phyloP scores from a whole-genome alignment of 2,113 vertebrate species.

The Tyrannus savana region DNA sequence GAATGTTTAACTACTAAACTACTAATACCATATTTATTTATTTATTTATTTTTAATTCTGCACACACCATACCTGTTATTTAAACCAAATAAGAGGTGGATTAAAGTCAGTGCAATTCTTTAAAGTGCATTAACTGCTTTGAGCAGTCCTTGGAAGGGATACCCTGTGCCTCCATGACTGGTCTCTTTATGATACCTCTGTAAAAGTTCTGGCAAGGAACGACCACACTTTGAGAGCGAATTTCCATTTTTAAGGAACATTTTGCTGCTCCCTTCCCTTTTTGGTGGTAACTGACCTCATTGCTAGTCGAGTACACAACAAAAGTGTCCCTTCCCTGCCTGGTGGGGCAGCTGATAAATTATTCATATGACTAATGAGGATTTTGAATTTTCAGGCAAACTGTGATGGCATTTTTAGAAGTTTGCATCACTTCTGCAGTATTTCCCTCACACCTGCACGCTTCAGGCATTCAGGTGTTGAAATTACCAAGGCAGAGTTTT shows the following conservation, averaged over 20 bases:
- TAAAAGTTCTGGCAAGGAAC: slow-evolving; percentile 32
- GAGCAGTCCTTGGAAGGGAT: slow-evolving; percentile 21
- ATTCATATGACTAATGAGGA: slow-evolving; percentile 63
- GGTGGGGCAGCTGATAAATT: slow-evolving; percentile 67
- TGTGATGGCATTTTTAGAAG: slow-evolving; percentile 50
- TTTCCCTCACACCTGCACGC: slow-evolving; percentile 73
- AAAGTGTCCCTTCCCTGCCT: slow-evolving; percentile 52
- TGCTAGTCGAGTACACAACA: slow-evolving; percentile 41
- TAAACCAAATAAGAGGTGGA: slow-evolving; percentile 32
- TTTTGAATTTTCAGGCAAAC: slow-evolving; percentile 62
- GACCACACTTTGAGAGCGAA: not conserved
- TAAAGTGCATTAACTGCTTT: slow-evolving; percentile 39
- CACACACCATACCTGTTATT: not conserved
- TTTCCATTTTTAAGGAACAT: slow-evolving; percentile 5
- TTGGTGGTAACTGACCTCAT: not conserved
- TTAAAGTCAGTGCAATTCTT: slow-evolving; percentile 15
- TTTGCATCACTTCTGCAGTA: slow-evolving; percentile 26
- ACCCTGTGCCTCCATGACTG: not conserved
- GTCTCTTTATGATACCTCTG: slow-evolving; percentile 38
- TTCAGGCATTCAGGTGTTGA: slow-evolving; percentile 75
- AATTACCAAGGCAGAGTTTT: slow-evolving; percentile 28
- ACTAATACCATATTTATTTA: not conserved
- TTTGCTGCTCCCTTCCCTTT: not conserved
- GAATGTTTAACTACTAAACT: slow-evolving; percentile 11
- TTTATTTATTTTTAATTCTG: not conserved